Percentiles rank a stretch among this genome's conserved stretches.
These are phyloP conservation scores for Gallinago media DNA, from an alignment of 2,113 vertebrate species.

Conservation along the genomic window DNA sequence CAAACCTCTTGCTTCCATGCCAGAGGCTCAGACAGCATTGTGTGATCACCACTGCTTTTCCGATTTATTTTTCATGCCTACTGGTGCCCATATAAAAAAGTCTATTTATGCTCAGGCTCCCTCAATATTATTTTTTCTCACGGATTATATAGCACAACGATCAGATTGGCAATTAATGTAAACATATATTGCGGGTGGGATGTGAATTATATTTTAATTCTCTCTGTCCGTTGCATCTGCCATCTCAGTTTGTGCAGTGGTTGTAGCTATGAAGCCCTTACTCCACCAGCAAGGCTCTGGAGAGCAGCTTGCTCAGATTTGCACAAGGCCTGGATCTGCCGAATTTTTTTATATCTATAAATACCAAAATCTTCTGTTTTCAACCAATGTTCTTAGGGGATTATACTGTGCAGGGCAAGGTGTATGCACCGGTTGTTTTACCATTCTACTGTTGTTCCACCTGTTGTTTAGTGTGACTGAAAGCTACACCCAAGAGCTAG, in stretches of 20 bases:
- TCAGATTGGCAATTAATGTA: slow-evolving; percentile 8
- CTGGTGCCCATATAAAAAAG: not conserved
- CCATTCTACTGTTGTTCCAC: not conserved
- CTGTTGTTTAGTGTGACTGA: not conserved
- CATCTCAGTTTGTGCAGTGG: not conserved
- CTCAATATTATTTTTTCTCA: not conserved
- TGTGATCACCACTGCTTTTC: not conserved
- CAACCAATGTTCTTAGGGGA: not conserved
- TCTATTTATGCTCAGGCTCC: not conserved
- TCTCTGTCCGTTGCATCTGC: not conserved
- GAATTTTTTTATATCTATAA: not conserved
- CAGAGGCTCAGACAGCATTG: slow-evolving; percentile 1
- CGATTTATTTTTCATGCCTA: slow-evolving; percentile 28
- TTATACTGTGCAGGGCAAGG: not conserved
- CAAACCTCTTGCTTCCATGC: not conserved
- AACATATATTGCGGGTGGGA: not conserved
- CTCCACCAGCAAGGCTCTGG: not conserved
- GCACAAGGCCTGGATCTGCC: not conserved
- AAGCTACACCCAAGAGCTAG: not conserved
- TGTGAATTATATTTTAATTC: slow-evolving; percentile 24
- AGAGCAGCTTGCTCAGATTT: not conserved
- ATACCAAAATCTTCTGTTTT: not conserved
- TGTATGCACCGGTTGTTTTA: not conserved
- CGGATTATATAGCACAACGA: not conserved
- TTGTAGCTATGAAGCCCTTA: not conserved